phyloP scores from a whole-genome alignment of 2,888 invertebrate species.

The Strigamia crassipes region DNA sequence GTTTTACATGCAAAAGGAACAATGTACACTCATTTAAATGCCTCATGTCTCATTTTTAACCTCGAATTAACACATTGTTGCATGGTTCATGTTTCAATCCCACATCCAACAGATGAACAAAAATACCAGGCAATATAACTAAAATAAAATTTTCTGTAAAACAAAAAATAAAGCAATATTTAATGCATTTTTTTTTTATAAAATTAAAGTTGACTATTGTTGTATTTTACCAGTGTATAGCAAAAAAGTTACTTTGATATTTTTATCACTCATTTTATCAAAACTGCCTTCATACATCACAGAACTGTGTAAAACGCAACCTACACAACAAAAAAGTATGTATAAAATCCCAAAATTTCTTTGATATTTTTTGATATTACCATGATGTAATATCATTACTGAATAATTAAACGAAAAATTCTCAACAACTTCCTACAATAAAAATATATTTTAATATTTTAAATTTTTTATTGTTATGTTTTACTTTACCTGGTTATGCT shows the following conservation, averaged over 20 bases:
- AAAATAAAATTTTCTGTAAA: slow-evolving; percentile 36
- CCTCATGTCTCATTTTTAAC: not conserved
- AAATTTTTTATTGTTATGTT: not conserved
- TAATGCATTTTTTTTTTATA: not conserved
- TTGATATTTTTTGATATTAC: not conserved
- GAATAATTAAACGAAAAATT: not conserved
- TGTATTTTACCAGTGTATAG: not conserved
- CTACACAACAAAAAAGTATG: not conserved
- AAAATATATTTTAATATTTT: not conserved
- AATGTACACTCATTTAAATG: not conserved
- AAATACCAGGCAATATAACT: slow-evolving; percentile 13
- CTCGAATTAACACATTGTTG: slow-evolving; percentile 13
- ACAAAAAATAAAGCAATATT: not conserved
- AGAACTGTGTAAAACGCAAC: slow-evolving; percentile 18
- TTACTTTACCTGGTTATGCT: not conserved
- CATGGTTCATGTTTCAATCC: slow-evolving; percentile 36
- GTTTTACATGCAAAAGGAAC: too few relatives aligned
- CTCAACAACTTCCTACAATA: not conserved
- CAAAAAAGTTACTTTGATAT: not conserved
- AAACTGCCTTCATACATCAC: not conserved
- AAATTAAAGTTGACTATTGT: too few relatives aligned
- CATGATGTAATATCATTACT: slow-evolving; percentile 10
- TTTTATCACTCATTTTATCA: not conserved
- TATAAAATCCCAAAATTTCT: not conserved
- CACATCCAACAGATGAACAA: slow-evolving; percentile 43